Percentiles rank a stretch among this genome's conserved stretches.
phyloP scores from a whole-genome alignment of 1,140 invertebrate genomes.

The Ceratina calcarata region DNA sequence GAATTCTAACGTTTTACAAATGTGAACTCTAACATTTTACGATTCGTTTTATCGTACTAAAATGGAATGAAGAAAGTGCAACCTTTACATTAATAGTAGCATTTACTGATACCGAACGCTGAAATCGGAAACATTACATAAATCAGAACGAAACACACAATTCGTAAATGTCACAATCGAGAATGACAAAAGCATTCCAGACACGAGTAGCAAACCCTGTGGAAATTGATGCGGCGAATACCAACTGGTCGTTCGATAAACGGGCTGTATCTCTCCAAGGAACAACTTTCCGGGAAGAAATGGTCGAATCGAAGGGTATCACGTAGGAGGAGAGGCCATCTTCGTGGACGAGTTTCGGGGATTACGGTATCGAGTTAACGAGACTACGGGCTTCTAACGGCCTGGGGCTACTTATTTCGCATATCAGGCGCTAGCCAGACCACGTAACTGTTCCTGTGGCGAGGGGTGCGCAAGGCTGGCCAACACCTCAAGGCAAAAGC shows the following conservation, averaged over 20 bases:
- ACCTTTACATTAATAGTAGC: too few species aligned
- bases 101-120: too few species aligned
- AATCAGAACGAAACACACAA: too few species aligned
- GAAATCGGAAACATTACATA: too few species aligned
- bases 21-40: too few species aligned
- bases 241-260: not conserved
- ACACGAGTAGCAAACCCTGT: too few species aligned
- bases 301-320: conserved; percentile 5
- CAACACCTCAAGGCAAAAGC: conserved; percentile 74
- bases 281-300: conserved; percentile 26
- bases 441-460: conserved; percentile 62
- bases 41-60: too few species aligned
- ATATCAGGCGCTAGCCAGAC: conserved; percentile 63
- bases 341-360: conserved; percentile 20
- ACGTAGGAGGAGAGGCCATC: conserved; percentile 23
- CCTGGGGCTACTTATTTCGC: conserved; percentile 72
- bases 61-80: too few species aligned
- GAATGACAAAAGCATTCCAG: too few species aligned
- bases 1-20: too few species aligned
- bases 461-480: conserved; percentile 55
- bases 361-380: conserved; percentile 62
- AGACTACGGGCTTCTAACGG: conserved; percentile 49
- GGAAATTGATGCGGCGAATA: not conserved
- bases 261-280: conserved; percentile 30
- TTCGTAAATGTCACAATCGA: too few species aligned